These are phyloP conservation scores for Trogon surrucura DNA, from an alignment of 2,113 vertebrate genomes.

Conservation along the genomic window DNA sequence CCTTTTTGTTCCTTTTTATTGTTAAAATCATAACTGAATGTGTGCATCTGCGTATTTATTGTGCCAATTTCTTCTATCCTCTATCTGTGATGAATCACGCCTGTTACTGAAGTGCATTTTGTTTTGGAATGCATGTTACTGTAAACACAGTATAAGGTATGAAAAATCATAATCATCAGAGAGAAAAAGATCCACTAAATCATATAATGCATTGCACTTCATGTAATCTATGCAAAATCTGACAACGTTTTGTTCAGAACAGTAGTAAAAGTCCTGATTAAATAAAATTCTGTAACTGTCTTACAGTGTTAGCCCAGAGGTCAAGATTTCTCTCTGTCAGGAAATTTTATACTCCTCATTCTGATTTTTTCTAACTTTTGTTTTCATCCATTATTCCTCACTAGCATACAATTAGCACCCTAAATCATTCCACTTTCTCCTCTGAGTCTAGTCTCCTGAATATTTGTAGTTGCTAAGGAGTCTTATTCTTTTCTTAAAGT, in stretches of 20 bases:
- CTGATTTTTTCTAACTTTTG: neutral
- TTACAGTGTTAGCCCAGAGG: neutral
- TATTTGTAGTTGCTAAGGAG: neutral
- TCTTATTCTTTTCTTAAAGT: neutral
- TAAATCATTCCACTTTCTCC: neutral
- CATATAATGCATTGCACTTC: neutral
- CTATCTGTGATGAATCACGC: neutral
- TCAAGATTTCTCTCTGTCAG: neutral
- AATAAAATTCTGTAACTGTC: neutral
- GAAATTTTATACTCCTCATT: neutral
- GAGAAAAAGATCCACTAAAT: neutral
- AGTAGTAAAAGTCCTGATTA: neutral
- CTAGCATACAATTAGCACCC: neutral
- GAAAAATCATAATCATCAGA: neutral
- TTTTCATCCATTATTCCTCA: neutral
- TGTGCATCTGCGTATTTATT: neutral
- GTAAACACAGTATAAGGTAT: neutral
- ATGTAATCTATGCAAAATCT: neutral
- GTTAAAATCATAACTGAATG: neutral
- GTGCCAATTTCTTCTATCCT: neutral
- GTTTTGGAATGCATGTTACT: neutral
- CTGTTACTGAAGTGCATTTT: neutral
- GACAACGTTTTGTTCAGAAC: neutral
- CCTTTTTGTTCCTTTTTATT: neutral
- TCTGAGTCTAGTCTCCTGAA: neutral